Evolutionary conservation across 2,797 vertebrate genomes (phyloP), one percentile per base, ranked within the genome.

Genomic region (Salarias fasciatus): DNA sequence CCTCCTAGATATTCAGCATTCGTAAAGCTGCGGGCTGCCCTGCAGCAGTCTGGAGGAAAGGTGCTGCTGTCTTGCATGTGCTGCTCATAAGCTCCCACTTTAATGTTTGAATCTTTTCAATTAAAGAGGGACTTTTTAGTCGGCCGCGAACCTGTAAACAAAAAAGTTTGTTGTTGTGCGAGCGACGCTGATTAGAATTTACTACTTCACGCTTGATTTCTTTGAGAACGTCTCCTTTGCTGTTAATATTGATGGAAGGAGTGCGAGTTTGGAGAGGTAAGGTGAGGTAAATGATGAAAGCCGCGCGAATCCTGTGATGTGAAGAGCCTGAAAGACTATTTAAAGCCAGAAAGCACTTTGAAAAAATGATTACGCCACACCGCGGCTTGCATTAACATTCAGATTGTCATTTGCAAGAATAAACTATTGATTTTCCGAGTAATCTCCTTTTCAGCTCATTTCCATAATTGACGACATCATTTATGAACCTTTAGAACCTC

Each of bases 361-460:
- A 46, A 62, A n/a, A 51, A 62, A 51, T 9, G 15, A 46, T 8
- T 37, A 12, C 53, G 74, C 31, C 48, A 51, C 68, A 15, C 31
- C 36, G 47, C 35, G n/a, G n/a, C 59, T 60, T 63, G 60, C 54
- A 59, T 55, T 57, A 49, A 53, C 45, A 58, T 43, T 45, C 29
- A 14, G 33, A 56, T 5, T 46, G 64, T 72, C 51, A 68, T 69
- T 53, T 63, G 42, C 36, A 65, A 73, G 33, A 58, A 69, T 55
- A 79, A 70, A 53, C 13, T n/a, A 87, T 78, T 24, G 81, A 84
- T 74, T 74, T 70, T 61, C 50, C 6, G 44, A 29, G 15, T 65
- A 77, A 75, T 82, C 52, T 63, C 40, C 37, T 61, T 55, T 81
- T 76, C 53, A 81, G 70, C 53, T 72, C 5, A 73, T 84, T 77